Evolutionary conservation across 1,140 invertebrate species (phyloP).

Genomic region (Brachystomella parvula): DNA sequence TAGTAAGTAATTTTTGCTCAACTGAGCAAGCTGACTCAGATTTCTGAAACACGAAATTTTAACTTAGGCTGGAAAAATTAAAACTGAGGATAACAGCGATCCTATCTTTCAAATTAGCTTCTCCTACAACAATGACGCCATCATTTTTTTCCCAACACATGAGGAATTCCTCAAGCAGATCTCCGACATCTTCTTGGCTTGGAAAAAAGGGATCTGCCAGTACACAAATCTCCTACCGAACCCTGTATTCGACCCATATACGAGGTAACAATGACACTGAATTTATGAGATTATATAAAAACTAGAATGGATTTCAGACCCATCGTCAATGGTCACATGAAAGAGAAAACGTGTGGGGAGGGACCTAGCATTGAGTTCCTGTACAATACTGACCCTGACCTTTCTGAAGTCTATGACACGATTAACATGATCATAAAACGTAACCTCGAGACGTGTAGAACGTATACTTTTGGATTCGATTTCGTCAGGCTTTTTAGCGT

Average conservation of each 20-base stretch:
- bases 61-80: not conserved
- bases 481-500: constrained; percentile 57
- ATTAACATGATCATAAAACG: constrained; percentile 50
- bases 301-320: constrained; percentile 53
- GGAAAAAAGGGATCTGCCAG: constrained; percentile 51
- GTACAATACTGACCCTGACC: constrained; percentile 54
- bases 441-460: constrained; percentile 54
- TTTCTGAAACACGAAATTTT: not conserved
- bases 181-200: constrained; percentile 49
- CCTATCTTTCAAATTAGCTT: constrained; percentile 52
- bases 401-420: constrained; percentile 49
- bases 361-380: constrained; percentile 57
- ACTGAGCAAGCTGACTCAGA: not conserved
- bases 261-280: constrained; percentile 43
- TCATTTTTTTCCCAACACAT: constrained; percentile 51
- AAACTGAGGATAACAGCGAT: constrained; percentile 43
- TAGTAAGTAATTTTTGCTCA: constrained; percentile 11
- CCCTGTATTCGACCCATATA: constrained; percentile 47
- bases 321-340: constrained; percentile 61
- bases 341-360: constrained; percentile 56
- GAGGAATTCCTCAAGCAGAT: constrained; percentile 49
- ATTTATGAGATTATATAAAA: constrained; percentile 44
- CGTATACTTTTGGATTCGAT: constrained; percentile 59
- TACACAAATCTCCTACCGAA: constrained; percentile 55
- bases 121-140: constrained; percentile 44